Evolutionary conservation across 2,113 vertebrate species (phyloP).

Genomic region (Amia ocellicauda): DNA sequence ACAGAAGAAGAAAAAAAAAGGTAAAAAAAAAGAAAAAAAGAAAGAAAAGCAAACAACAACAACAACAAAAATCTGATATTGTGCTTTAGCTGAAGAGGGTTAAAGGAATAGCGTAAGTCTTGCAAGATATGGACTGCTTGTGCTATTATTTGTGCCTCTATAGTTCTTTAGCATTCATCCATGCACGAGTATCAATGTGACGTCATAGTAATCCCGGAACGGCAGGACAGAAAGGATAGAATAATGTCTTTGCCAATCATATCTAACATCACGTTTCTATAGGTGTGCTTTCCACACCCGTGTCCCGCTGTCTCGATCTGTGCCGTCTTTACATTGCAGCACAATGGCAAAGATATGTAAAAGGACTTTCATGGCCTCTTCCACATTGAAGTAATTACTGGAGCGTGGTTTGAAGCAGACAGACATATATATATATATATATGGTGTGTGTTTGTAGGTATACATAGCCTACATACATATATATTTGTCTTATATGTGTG

Average conservation of each 20-base stretch:
- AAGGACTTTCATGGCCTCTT: too few species aligned
- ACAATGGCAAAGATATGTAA: slow-evolving; percentile 36
- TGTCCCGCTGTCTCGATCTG: slow-evolving; percentile 40
- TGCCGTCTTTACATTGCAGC: slow-evolving; percentile 32
- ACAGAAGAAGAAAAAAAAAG: slow-evolving; percentile 67
- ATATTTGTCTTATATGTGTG: too few species aligned
- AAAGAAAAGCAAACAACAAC: slow-evolving; percentile 70
- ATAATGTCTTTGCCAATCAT: slow-evolving; percentile 79
- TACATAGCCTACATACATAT: too few species aligned
- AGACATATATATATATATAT: too few species aligned
- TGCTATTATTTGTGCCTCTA: slow-evolving; percentile 88
- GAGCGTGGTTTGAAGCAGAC: too few species aligned
- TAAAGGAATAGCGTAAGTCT: slow-evolving; percentile 81
- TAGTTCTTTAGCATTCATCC: slow-evolving; percentile 86
- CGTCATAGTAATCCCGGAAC: slow-evolving; percentile 92
- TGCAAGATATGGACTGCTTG: slow-evolving; percentile 80
- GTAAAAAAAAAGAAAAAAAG: slow-evolving; percentile 51
- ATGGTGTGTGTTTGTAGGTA: too few species aligned
- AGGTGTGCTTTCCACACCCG: slow-evolving; percentile 62
- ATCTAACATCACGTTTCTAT: slow-evolving; percentile 69
- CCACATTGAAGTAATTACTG: too few species aligned
- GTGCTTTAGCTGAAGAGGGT: slow-evolving; percentile 75
- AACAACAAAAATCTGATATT: slow-evolving; percentile 58
- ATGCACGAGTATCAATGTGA: slow-evolving; percentile 87
- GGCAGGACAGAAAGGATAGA: slow-evolving; percentile 71